A percentile compares a stretch with the other conserved stretches of the same genome.
Evolutionary conservation across 1,140 invertebrate genomes (phyloP).

Genomic region (Cephus cinctus): DNA sequence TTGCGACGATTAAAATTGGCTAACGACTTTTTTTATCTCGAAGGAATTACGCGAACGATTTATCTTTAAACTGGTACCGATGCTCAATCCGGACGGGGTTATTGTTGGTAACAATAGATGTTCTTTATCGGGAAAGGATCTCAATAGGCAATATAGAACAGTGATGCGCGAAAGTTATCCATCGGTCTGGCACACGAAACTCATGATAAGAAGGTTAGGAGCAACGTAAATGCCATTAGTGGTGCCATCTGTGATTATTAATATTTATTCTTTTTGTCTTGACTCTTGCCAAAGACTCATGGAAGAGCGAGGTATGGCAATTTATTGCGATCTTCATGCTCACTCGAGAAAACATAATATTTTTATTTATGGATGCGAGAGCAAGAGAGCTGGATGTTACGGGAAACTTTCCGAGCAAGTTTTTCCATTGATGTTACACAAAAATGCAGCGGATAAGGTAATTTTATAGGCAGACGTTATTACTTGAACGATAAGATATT

Average conservation of each 20-base stretch:
- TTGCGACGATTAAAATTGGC: too few species aligned
- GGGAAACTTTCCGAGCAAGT: slow-evolving; percentile 82
- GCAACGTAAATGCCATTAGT: neutral
- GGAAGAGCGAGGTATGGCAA: slow-evolving; percentile 88
- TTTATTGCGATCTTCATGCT: slow-evolving; percentile 95
- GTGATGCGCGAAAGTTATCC: slow-evolving; percentile 88
- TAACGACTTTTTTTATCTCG: slow-evolving; percentile 26
- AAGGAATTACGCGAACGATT: slow-evolving; percentile 85
- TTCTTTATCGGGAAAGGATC: slow-evolving; percentile 82
- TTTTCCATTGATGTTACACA: slow-evolving; percentile 89
- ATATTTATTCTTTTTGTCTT: neutral
- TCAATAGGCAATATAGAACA: slow-evolving; percentile 87
- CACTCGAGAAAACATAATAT: slow-evolving; percentile 94
- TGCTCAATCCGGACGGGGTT: slow-evolving; percentile 95
- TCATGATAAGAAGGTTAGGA: slow-evolving; percentile 75
- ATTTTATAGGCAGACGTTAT: slow-evolving; percentile 4
- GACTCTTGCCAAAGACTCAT: slow-evolving; percentile 63
- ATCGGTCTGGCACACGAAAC: slow-evolving; percentile 90
- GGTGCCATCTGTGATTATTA: neutral
- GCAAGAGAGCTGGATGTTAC: slow-evolving; percentile 69
- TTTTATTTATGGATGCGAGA: slow-evolving; percentile 96
- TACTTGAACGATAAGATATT: neutral
- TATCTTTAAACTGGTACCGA: slow-evolving; percentile 94
- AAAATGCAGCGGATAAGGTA: slow-evolving; percentile 90
- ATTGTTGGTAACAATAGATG: slow-evolving; percentile 92